A percentile compares a stretch with the other conserved stretches of the same genome.
Evolutionary conservation across 2,888 invertebrate genomes (phyloP).

Genomic region (Apotomis turbidana): DNA sequence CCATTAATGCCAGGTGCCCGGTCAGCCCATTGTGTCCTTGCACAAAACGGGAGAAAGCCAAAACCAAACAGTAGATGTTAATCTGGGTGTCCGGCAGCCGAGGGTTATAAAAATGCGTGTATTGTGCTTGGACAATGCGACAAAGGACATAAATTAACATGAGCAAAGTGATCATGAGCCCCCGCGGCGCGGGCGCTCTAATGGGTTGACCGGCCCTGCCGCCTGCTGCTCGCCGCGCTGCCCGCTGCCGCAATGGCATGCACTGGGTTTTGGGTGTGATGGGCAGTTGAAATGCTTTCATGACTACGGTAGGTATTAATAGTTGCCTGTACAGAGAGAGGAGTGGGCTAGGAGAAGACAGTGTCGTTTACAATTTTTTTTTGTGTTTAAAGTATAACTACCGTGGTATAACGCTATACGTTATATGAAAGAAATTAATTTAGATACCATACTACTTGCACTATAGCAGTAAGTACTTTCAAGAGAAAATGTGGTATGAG

Average conservation of each 20-base stretch:
- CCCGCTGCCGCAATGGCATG: not conserved
- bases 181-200: constrained; percentile 71
- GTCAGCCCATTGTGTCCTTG: constrained; percentile 72
- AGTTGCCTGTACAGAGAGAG: too few relatives aligned
- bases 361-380: too few relatives aligned
- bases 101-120: constrained; percentile 74
- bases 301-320: too few relatives aligned
- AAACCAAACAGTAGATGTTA: constrained; percentile 75
- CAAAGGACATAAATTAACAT: constrained; percentile 83
- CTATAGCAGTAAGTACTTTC: too few relatives aligned
- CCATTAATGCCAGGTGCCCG: constrained; percentile 79
- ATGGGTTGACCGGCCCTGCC: constrained; percentile 74
- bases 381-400: too few relatives aligned
- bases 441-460: too few relatives aligned
- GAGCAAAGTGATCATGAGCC: constrained; percentile 81
- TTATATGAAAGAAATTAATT: too few relatives aligned
- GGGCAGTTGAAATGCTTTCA: too few relatives aligned
- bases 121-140: constrained; percentile 75
- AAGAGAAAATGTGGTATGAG: too few relatives aligned
- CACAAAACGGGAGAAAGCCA: constrained; percentile 82
- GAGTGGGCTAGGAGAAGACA: too few relatives aligned
- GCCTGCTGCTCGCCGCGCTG: constrained; percentile 25
- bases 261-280: too few relatives aligned
- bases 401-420: too few relatives aligned
- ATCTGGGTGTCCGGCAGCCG: constrained; percentile 82